Conservation (phyloP, 2,888 invertebrate species). For the Athripsodes cinereus region DNA sequence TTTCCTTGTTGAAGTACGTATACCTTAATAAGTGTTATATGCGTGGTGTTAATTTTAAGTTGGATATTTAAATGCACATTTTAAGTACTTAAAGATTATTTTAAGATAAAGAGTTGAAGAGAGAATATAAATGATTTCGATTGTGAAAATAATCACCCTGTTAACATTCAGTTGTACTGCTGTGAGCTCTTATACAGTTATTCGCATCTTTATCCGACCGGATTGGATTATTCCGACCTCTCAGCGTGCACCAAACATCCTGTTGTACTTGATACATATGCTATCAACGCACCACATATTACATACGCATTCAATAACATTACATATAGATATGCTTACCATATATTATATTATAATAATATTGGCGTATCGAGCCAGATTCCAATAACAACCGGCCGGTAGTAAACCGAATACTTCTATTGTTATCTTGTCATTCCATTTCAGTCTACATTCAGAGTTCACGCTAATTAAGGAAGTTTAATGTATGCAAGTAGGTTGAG, state of each 20-base stretch:
- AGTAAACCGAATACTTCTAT: background rate
- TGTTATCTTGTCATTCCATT: background rate
- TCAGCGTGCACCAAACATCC: background rate
- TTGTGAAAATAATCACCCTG: background rate
- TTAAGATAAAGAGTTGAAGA: too few species aligned
- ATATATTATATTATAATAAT: background rate
- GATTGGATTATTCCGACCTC: background rate
- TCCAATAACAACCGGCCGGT: background rate
- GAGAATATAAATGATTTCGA: background rate
- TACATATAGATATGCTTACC: too few species aligned
- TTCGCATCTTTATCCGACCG: conserved; percentile 1
- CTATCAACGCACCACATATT: background rate
- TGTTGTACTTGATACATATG: background rate
- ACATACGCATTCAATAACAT: too few species aligned
- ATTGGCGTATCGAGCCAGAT: background rate
- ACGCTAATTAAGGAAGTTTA: background rate
- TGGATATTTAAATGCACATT: too few species aligned
- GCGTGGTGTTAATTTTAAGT: too few species aligned
- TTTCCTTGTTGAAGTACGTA: too few species aligned
- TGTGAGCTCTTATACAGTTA: background rate
- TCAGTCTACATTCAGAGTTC: background rate
- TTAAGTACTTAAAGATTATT: too few species aligned
- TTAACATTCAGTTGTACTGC: background rate
- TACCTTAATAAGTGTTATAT: too few species aligned
- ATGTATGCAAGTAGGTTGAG: background rate